phyloP scores from a whole-genome alignment of 2,797 vertebrate species.

The Leuciscus waleckii region DNA sequence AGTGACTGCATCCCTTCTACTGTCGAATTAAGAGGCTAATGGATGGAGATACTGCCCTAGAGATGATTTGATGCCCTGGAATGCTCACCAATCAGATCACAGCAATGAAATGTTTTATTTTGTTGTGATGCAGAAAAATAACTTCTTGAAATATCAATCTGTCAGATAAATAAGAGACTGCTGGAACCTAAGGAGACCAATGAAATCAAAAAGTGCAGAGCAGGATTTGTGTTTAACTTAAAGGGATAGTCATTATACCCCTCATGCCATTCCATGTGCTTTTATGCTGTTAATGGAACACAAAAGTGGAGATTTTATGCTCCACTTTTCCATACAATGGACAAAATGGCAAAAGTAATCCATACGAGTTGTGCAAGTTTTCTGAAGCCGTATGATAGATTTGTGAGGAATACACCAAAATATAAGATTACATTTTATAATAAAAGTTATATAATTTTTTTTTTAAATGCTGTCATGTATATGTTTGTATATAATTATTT shows the following conservation, averaged over 20 bases:
- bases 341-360: background rate
- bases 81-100: conserved; percentile 63
- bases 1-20: conserved; percentile 61
- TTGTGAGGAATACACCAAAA: background rate
- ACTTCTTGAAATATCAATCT: background rate
- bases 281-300: background rate
- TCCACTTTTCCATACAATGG: background rate
- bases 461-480: too few relatives aligned
- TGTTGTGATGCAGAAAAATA: background rate
- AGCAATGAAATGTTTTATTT: background rate
- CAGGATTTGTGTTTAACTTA: background rate
- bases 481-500: background rate
- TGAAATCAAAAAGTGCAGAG: background rate
- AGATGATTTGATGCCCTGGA: conserved; percentile 63
- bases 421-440: background rate
- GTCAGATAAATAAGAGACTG: background rate
- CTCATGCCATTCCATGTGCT: background rate
- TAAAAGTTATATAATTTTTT: background rate
- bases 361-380: background rate
- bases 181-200: background rate
- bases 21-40: conserved; percentile 71
- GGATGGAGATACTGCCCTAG: conserved; percentile 54
- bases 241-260: background rate
- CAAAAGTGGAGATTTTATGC: background rate
- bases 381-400: background rate